A percentile compares a stretch with the other conserved stretches of the same genome.
These are phyloP conservation scores for Numenius arquata DNA, from an alignment of 2,113 vertebrate genomes.

Conservation along the genomic window DNA sequence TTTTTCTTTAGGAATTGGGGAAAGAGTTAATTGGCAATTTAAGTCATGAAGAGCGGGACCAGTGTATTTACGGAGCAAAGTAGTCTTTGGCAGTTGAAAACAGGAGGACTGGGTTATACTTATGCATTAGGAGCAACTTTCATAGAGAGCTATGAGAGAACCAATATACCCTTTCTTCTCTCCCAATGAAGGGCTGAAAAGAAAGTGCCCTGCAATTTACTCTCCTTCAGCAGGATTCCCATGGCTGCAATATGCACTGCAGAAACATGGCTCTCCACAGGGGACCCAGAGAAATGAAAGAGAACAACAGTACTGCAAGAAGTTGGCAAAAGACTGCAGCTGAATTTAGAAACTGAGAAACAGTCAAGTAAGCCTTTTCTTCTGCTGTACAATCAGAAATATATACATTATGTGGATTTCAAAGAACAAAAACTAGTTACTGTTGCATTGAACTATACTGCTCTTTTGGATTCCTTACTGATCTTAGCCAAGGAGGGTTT, in stretches of 20 bases:
- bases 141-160: neutral
- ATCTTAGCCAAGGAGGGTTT: neutral
- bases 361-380: constrained; percentile 34
- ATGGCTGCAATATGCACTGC: neutral
- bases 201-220: neutral
- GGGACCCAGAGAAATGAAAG: neutral
- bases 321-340: constrained; percentile 16
- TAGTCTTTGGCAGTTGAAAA: neutral
- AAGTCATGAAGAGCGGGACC: neutral
- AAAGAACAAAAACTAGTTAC: neutral
- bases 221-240: neutral
- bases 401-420: neutral
- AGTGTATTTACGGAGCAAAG: neutral
- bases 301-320: neutral
- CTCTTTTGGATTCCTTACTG: neutral
- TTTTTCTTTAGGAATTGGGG: neutral
- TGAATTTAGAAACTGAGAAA: constrained; percentile 4
- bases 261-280: constrained; percentile 28
- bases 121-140: neutral
- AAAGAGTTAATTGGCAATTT: neutral
- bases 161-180: neutral
- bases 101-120: neutral
- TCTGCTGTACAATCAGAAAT: constrained; percentile 1
- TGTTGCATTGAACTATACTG: neutral
- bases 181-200: neutral